These are phyloP conservation scores for Agrilus planipennis DNA, from an alignment of 1,140 invertebrate genomes.

Conservation along the genomic window DNA sequence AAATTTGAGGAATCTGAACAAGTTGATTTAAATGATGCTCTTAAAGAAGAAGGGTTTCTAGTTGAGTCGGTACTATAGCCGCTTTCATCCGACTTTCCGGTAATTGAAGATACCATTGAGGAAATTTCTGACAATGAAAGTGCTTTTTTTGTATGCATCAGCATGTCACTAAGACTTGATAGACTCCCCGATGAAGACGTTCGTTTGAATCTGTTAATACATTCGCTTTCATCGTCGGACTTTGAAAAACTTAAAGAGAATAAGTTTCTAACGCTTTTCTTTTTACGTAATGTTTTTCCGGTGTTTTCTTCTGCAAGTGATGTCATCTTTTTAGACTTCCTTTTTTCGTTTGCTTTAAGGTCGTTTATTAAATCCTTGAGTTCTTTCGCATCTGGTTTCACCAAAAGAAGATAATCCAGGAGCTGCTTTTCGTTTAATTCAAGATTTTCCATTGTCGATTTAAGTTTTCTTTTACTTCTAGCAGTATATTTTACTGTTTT, in stretches of 20 bases:
- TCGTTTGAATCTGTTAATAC: conserved; percentile 10
- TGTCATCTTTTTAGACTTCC: conserved; percentile 6
- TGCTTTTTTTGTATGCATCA: conserved; percentile 17
- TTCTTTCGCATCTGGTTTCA: conserved; percentile 19
- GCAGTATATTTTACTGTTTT: conserved; percentile 12
- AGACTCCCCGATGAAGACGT: conserved; percentile 19
- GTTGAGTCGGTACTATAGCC: conserved; percentile 55
- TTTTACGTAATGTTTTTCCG: conserved; percentile 16
- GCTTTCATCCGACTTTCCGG: conserved; percentile 42
- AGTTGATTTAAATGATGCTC: conserved; percentile 21
- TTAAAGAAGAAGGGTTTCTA: conserved; percentile 41
- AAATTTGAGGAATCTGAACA: too few relatives aligned
- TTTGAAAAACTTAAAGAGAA: conserved; percentile 23
- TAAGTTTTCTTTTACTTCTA: conserved; percentile 19
- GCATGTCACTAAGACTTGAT: conserved; percentile 19
- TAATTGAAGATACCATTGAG: conserved; percentile 9
- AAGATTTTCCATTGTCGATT: conserved; percentile 19
- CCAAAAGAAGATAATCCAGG: conserved; percentile 22
- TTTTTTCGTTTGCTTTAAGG: conserved; percentile 8
- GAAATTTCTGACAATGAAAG: conserved; percentile 14
- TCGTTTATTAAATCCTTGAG: conserved; percentile 18
- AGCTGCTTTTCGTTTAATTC: conserved; percentile 23
- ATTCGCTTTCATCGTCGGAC: conserved; percentile 23
- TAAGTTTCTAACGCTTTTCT: conserved; percentile 17
- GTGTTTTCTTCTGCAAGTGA: conserved; percentile 16